Evolutionary conservation across 2,888 invertebrate genomes (phyloP).

Genomic region (Dichetophora obliterata): DNA sequence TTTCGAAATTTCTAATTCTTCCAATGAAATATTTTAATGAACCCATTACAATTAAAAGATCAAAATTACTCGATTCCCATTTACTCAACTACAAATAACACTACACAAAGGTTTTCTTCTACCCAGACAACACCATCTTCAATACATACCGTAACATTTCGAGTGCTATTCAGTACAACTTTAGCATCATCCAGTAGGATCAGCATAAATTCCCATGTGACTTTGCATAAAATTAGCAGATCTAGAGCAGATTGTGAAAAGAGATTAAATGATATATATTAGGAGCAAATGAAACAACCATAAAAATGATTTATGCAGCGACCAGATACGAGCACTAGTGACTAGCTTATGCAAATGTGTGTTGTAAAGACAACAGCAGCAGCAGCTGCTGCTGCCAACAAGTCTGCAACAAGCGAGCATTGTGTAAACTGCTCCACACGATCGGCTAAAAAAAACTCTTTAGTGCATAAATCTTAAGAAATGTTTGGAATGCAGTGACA

Average conservation of each 20-base stretch:
- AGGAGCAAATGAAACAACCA: slow-evolving; percentile 51
- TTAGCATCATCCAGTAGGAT: not conserved
- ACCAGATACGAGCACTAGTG: not conserved
- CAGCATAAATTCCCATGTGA: slow-evolving; percentile 23
- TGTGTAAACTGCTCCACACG: not conserved
- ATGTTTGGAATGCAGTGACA: not conserved
- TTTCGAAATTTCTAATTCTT: too few species aligned
- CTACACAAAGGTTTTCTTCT: not conserved
- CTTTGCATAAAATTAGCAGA: slow-evolving; percentile 42
- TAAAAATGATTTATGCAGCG: slow-evolving; percentile 56
- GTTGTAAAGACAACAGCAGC: slow-evolving; percentile 26
- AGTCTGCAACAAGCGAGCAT: not conserved
- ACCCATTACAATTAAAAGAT: too few species aligned
- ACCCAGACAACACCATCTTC: not conserved
- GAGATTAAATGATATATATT: slow-evolving; percentile 43
- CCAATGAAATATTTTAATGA: too few species aligned
- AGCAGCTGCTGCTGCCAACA: slow-evolving; percentile 21
- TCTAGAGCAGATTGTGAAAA: slow-evolving; percentile 41
- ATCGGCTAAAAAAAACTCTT: not conserved
- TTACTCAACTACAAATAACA: not conserved
- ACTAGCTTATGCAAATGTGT: slow-evolving; percentile 52
- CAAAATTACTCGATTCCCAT: too few species aligned
- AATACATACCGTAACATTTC: not conserved
- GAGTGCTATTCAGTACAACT: not conserved
- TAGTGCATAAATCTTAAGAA: slow-evolving; percentile 13